These are phyloP conservation scores for Psix sp. DNA, from an alignment of 1,140 invertebrate genomes.

Conservation along the genomic window DNA sequence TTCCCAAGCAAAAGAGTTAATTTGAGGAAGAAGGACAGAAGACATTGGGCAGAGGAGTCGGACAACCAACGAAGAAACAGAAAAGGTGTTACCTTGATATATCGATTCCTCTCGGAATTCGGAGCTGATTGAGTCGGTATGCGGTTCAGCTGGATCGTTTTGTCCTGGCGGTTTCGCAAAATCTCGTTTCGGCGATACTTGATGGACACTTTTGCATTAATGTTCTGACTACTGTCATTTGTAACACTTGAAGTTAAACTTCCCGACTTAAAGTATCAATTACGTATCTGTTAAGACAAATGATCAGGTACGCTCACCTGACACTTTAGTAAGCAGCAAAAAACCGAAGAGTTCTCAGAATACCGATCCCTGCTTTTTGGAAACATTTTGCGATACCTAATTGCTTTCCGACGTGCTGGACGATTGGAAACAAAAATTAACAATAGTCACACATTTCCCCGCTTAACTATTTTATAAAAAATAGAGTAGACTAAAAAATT, in stretches of 20 bases:
- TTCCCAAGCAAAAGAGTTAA: not conserved
- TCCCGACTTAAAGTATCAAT: conserved; percentile 41
- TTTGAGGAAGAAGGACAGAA: conserved; percentile 23
- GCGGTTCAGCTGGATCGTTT: conserved; percentile 55
- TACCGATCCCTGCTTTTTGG: conserved; percentile 13
- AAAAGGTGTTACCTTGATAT: conserved; percentile 70
- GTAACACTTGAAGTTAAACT: conserved; percentile 50
- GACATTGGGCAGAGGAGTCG: conserved; percentile 31
- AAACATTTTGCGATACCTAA: conserved; percentile 15
- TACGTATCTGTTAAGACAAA: conserved; percentile 58
- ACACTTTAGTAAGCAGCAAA: conserved; percentile 41
- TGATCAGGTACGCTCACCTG: conserved; percentile 39
- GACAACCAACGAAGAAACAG: conserved; percentile 60
- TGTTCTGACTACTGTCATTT: conserved; percentile 56
- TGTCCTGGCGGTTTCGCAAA: conserved; percentile 44
- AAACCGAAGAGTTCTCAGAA: conserved; percentile 31
- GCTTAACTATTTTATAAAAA: not conserved
- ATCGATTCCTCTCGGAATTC: conserved; percentile 66
- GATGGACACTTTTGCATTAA: conserved; percentile 56
- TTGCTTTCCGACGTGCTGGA: conserved; percentile 1
- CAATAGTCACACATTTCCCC: not conserved
- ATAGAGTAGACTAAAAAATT: too few species aligned
- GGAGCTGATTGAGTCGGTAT: conserved; percentile 67
- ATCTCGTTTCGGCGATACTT: conserved; percentile 50
- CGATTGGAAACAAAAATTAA: conserved; percentile 2